These are phyloP conservation scores for Pocillopora grandis DNA, from an alignment of 92 coral and sea anemone genomes.

Conservation along the genomic window DNA sequence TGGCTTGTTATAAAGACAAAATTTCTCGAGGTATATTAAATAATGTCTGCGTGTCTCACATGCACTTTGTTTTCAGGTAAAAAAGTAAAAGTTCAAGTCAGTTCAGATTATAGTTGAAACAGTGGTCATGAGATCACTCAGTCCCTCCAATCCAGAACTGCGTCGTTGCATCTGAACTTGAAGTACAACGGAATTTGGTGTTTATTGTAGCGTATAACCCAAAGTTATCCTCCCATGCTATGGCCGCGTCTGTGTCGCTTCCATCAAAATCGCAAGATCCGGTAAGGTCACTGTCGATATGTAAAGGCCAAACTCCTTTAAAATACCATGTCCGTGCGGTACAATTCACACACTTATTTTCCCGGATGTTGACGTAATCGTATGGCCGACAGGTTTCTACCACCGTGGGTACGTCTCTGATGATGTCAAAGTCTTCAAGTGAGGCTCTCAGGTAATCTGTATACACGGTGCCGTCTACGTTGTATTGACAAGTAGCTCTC, in stretches of 20 bases:
- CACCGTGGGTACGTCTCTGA: neutral
- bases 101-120: neutral
- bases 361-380: conserved; percentile 38
- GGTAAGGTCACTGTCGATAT: neutral
- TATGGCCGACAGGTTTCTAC: neutral
- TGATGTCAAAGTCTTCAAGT: conserved; percentile 2
- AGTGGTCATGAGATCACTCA: neutral
- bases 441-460: conserved; percentile 7
- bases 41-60: no score
- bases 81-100: no score
- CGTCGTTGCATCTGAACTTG: conserved; percentile 21
- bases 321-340: neutral
- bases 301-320: neutral
- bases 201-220: neutral
- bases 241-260: neutral
- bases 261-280: conserved; percentile 3
- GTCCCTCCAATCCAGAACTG: conserved; percentile 34
- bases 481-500: conserved; percentile 40
- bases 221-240: conserved; percentile 28
- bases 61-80: no score
- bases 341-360: conserved; percentile 16
- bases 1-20: no score
- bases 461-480: conserved; percentile 13
- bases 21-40: no score
- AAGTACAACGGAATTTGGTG: conserved; percentile 18